Evolutionary conservation across 2,888 invertebrate genomes (phyloP).

Genomic region (Bombylius discolor): DNA sequence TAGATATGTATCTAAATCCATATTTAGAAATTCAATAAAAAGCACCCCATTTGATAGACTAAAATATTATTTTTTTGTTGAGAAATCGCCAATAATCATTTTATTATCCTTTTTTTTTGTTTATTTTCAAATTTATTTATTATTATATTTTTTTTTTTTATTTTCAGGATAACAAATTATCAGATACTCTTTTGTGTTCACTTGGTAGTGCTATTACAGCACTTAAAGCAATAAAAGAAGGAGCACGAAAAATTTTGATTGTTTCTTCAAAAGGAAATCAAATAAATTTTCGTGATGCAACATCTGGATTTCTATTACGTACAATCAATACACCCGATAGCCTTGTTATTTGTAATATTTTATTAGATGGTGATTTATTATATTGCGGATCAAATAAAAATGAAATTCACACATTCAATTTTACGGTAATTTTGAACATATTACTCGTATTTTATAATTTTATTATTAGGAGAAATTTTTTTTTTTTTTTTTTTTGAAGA

Average conservation of each 20-base stretch:
- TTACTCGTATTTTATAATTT: background rate
- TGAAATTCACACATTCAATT: constrained; percentile 60
- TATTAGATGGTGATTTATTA: constrained; percentile 54
- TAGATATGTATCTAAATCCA: too few species aligned
- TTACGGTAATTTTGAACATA: constrained; percentile 42
- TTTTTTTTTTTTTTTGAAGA: background rate
- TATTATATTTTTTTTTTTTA: background rate
- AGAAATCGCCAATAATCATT: too few species aligned
- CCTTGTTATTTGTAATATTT: constrained; percentile 55
- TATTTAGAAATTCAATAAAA: too few species aligned
- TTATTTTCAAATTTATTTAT: background rate
- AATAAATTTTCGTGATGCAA: constrained; percentile 59
- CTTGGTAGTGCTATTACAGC: constrained; percentile 54
- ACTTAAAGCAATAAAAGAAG: constrained; percentile 58
- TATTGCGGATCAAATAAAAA: constrained; percentile 64
- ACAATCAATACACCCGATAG: constrained; percentile 44
- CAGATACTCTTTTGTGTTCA: constrained; percentile 44
- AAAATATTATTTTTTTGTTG: too few species aligned
- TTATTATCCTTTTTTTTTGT: background rate
- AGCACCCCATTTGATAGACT: too few species aligned
- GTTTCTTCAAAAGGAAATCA: constrained; percentile 56
- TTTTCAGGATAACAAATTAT: constrained; percentile 36
- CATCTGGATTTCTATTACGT: constrained; percentile 52
- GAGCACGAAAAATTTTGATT: constrained; percentile 53
- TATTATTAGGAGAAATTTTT: background rate